Conservation (phyloP, 1,140 invertebrate species). For the Cyrtorhinus lividipennis region DNA sequence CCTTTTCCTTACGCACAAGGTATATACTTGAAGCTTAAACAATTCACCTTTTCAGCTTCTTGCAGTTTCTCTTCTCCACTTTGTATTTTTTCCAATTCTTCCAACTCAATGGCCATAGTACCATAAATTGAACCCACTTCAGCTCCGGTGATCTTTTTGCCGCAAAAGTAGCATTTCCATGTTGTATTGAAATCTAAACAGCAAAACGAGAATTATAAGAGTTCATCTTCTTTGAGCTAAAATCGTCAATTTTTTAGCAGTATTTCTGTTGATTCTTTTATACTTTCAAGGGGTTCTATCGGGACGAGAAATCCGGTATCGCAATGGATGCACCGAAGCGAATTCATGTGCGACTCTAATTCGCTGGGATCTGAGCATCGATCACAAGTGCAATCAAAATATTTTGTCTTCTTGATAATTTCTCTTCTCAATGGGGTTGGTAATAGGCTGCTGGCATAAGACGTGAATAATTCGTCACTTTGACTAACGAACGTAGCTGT, state of each 20-base stretch:
- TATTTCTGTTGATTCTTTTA: background rate
- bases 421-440: constrained; percentile 48
- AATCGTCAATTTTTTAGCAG: too few species aligned
- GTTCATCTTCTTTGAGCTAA: background rate
- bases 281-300: constrained; percentile 38
- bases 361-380: constrained; percentile 62
- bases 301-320: constrained; percentile 51
- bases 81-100: constrained; percentile 32
- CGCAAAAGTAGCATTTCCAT: constrained; percentile 60
- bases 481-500: constrained; percentile 46
- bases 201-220: background rate
- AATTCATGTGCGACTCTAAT: constrained; percentile 56
- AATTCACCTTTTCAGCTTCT: constrained; percentile 36
- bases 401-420: constrained; percentile 53
- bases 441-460: constrained; percentile 54
- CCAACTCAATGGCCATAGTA: constrained; percentile 46
- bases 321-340: constrained; percentile 59
- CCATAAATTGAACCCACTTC: constrained; percentile 38
- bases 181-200: constrained; percentile 36
- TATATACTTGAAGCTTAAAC: too few species aligned
- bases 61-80: constrained; percentile 33
- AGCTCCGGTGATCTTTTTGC: constrained; percentile 39
- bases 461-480: constrained; percentile 47
- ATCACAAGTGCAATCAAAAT: constrained; percentile 54
- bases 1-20: too few species aligned